These are phyloP conservation scores for Poeciliopsis turrubarensis DNA, from an alignment of 2,113 vertebrate genomes.

Conservation along the genomic window DNA sequence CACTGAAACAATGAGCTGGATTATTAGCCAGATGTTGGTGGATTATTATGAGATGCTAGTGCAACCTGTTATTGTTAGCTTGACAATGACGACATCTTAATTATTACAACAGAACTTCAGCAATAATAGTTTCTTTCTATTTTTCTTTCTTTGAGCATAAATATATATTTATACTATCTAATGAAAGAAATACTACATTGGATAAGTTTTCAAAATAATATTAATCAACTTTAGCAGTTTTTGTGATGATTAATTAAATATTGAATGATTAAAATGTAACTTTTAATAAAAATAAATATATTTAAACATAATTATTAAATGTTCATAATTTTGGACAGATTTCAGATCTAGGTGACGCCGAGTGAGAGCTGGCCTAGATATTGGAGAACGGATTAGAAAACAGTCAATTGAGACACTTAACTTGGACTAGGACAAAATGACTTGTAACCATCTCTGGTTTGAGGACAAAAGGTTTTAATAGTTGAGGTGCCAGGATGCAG, in stretches of 20 bases:
- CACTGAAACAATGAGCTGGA: not conserved
- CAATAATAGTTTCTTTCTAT: too few relatives aligned
- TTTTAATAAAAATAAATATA: too few relatives aligned
- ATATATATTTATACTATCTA: too few relatives aligned
- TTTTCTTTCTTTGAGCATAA: too few relatives aligned
- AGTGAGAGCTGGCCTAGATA: not conserved
- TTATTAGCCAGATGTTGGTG: too few relatives aligned
- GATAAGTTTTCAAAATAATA: too few relatives aligned
- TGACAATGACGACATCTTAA: not conserved
- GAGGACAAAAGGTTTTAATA: not conserved
- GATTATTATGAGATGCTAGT: not conserved
- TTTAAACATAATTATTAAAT: too few relatives aligned
- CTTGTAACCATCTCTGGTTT: not conserved
- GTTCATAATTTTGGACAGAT: not conserved
- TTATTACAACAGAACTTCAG: too few relatives aligned
- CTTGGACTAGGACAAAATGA: not conserved
- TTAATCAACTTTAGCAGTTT: too few relatives aligned
- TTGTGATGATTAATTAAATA: too few relatives aligned
- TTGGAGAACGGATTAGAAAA: not conserved
- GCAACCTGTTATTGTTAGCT: not conserved
- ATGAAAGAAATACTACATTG: too few relatives aligned
- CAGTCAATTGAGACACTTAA: not conserved
- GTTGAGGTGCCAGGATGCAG: not conserved
- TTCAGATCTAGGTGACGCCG: not conserved
- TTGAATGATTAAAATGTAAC: too few relatives aligned